Evolutionary conservation across 2,888 invertebrate species (phyloP).

Genomic region (Eristalis pertinax): DNA sequence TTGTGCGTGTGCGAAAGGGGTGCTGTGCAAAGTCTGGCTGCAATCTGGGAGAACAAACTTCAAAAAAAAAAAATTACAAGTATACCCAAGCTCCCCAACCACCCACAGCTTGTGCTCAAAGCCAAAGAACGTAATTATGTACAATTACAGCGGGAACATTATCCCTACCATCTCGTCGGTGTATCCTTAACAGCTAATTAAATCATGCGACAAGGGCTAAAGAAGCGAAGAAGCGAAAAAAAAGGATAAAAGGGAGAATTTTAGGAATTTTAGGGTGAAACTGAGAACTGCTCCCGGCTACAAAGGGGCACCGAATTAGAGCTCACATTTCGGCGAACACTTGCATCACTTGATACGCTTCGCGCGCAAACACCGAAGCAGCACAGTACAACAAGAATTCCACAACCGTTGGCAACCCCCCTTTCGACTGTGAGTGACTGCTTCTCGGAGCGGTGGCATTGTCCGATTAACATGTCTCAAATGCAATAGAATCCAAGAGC

Average conservation of each 20-base stretch:
- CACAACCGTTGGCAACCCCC: conserved; percentile 40
- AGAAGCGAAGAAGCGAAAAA: conserved; percentile 34
- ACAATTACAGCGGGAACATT: conserved; percentile 56
- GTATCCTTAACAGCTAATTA: conserved; percentile 70
- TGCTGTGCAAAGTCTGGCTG: conserved; percentile 18
- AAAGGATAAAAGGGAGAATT: conserved; percentile 48
- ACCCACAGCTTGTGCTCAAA: neutral
- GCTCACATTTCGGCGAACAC: conserved; percentile 52
- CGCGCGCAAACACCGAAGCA: neutral
- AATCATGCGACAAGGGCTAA: conserved; percentile 55
- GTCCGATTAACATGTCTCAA: conserved; percentile 55
- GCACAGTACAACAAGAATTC: neutral
- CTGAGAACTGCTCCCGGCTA: conserved; percentile 58
- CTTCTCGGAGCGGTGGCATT: conserved; percentile 10
- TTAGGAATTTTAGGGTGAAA: conserved; percentile 63
- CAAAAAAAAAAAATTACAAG: conserved; percentile 41
- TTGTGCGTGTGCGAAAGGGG: neutral
- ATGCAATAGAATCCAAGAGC: conserved; percentile 28
- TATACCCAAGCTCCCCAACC: neutral
- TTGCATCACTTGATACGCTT: conserved; percentile 49
- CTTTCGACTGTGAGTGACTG: neutral
- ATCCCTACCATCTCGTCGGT: conserved; percentile 36
- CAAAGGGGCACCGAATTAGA: conserved; percentile 15
- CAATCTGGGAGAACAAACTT: conserved; percentile 46
- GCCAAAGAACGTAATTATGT: conserved; percentile 50